Evolutionary conservation across 2,888 invertebrate genomes (phyloP).

Genomic region (Calliopum simillimum): DNA sequence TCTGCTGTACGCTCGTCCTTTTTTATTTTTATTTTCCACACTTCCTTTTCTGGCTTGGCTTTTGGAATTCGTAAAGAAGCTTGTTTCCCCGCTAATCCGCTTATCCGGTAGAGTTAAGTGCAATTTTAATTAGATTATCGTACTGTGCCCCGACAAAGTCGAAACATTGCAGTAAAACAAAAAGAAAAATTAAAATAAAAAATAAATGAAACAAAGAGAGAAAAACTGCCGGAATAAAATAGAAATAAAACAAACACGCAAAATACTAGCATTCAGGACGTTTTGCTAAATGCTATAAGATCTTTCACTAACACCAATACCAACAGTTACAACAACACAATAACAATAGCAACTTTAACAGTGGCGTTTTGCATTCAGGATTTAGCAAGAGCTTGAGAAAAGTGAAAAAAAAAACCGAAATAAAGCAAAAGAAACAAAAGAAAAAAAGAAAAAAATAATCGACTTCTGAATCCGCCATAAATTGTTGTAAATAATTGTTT

Average conservation of each 20-base stretch:
- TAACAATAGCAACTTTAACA: background rate
- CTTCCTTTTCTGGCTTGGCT: no score
- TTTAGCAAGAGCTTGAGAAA: background rate
- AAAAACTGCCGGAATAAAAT: no score
- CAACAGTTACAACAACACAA: background rate
- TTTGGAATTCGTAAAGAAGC: background rate
- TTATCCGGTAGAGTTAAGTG: slow-evolving; percentile 22
- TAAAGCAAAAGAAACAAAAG: slow-evolving; percentile 1
- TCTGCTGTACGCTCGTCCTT: background rate
- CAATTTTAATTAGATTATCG: slow-evolving; percentile 31
- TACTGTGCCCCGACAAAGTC: slow-evolving; percentile 13
- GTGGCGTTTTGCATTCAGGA: background rate
- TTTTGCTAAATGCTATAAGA: background rate
- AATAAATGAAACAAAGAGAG: background rate
- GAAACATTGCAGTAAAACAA: background rate
- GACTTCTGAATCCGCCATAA: slow-evolving; percentile 21
- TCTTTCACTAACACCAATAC: background rate
- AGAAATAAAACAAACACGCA: no score
- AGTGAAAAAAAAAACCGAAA: background rate
- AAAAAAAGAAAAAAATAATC: background rate
- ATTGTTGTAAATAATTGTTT: slow-evolving; percentile 44
- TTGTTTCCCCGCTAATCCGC: slow-evolving; percentile 18
- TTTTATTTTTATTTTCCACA: background rate
- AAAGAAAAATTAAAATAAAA: background rate
- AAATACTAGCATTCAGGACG: no score